Percentiles rank a stretch among this genome's conserved stretches.
phyloP scores from a whole-genome alignment of 2,797 vertebrate genomes.

The Phoeniculus purpureus region DNA sequence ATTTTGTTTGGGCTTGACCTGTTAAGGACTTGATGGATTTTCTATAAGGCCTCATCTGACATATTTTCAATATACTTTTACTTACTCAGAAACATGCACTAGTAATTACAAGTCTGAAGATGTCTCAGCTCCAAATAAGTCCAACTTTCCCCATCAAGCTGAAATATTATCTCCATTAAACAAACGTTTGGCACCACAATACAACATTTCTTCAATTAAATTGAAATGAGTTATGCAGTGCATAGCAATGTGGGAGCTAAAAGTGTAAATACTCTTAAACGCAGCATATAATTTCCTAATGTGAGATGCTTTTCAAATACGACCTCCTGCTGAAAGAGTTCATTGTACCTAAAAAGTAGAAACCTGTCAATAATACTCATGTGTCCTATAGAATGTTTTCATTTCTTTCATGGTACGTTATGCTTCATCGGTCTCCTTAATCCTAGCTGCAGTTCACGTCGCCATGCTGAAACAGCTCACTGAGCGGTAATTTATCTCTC shows the following conservation, averaged over 20 bases:
- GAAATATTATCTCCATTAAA: slow-evolving; percentile 54
- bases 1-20: slow-evolving; percentile 32
- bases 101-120: slow-evolving; percentile 31
- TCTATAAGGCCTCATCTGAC: not conserved
- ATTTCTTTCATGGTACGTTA: slow-evolving; percentile 68
- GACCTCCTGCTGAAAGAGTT: slow-evolving; percentile 44
- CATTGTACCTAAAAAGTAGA: slow-evolving; percentile 56
- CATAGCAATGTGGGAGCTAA: slow-evolving; percentile 12
- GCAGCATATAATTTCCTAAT: slow-evolving; percentile 54
- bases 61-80: slow-evolving; percentile 5
- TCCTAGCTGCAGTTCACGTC: slow-evolving; percentile 63
- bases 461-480: slow-evolving; percentile 63
- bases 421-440: slow-evolving; percentile 70
- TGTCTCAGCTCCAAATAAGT: slow-evolving; percentile 1
- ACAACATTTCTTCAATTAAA: slow-evolving; percentile 53
- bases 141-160: not conserved
- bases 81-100: not conserved
- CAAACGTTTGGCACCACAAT: slow-evolving; percentile 12
- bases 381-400: slow-evolving; percentile 69
- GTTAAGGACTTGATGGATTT: slow-evolving; percentile 44
- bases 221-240: not conserved
- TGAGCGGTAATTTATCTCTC: slow-evolving; percentile 74
- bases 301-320: slow-evolving; percentile 54
- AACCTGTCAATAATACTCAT: slow-evolving; percentile 65
- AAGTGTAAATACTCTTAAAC: slow-evolving; percentile 39